These are phyloP conservation scores for Battus philenor DNA, from an alignment of 1,140 invertebrate species.

Conservation along the genomic window DNA sequence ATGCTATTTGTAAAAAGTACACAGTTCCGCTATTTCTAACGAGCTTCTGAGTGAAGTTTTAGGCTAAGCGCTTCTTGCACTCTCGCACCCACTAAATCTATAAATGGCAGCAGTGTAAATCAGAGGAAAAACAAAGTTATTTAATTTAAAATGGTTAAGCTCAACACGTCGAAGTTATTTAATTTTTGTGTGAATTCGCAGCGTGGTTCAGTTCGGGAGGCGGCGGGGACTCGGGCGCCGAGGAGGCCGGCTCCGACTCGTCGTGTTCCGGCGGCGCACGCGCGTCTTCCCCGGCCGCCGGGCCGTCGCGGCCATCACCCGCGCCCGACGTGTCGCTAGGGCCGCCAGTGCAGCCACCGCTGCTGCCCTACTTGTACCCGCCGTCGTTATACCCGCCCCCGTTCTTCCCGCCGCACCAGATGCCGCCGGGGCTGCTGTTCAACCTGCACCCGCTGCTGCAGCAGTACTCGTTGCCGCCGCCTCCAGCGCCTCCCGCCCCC, in stretches of 20 bases:
- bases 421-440: constrained; percentile 83
- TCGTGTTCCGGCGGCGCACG: constrained; percentile 79
- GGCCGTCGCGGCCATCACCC: constrained; percentile 81
- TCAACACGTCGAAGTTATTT: too few species aligned
- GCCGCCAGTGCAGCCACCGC: constrained; percentile 90
- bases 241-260: constrained; percentile 81
- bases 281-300: constrained; percentile 77
- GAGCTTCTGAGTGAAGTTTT: too few species aligned
- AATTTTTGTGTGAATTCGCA: too few species aligned
- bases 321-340: constrained; percentile 91
- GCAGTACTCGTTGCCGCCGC: constrained; percentile 77
- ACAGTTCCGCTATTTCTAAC: too few species aligned
- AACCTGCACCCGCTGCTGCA: constrained; percentile 84
- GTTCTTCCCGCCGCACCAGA: constrained; percentile 82
- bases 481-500: constrained; percentile 64
- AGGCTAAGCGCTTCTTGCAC: too few species aligned
- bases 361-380: constrained; percentile 92
- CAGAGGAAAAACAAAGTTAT: too few species aligned
- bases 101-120: too few species aligned
- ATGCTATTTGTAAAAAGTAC: too few species aligned
- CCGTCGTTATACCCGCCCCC: constrained; percentile 88
- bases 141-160: too few species aligned
- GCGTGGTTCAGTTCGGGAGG: constrained; percentile 78
- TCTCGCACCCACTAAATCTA: too few species aligned
- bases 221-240: constrained; percentile 72